A percentile compares a stretch with the other conserved stretches of the same genome.
Evolutionary conservation across 2,113 vertebrate species (phyloP).

Genomic region (Gobius niger): DNA sequence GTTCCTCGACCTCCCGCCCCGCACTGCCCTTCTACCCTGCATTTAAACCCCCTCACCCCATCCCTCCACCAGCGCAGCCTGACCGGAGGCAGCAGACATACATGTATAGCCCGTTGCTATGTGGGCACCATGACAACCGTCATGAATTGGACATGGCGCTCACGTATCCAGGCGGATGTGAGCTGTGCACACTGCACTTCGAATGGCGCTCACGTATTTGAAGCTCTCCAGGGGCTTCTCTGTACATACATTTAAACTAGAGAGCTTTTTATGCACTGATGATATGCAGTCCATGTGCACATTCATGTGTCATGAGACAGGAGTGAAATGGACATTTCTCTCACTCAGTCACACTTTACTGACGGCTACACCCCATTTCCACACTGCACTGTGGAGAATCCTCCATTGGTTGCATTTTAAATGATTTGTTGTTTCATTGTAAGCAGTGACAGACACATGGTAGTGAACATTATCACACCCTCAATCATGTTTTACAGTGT

Average conservation of each 20-base stretch:
- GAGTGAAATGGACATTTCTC: slow-evolving; percentile 23
- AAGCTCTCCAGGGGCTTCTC: slow-evolving; percentile 41
- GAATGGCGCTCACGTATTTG: slow-evolving; percentile 66
- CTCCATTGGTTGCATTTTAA: neutral
- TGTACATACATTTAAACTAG: slow-evolving; percentile 41
- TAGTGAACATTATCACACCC: neutral
- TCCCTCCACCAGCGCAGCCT: slow-evolving; percentile 20
- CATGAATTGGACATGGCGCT: slow-evolving; percentile 72
- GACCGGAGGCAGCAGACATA: slow-evolving; percentile 62
- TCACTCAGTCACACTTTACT: slow-evolving; percentile 1
- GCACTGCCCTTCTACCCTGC: slow-evolving; percentile 28
- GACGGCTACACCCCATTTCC: neutral
- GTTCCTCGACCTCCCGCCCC: slow-evolving; percentile 37
- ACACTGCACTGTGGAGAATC: slow-evolving; percentile 1
- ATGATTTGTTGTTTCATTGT: neutral
- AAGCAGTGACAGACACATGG: neutral
- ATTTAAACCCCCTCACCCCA: slow-evolving; percentile 2
- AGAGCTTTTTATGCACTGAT: slow-evolving; percentile 23
- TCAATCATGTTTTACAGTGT: neutral
- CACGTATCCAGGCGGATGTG: slow-evolving; percentile 72
- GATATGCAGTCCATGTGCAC: slow-evolving; percentile 13
- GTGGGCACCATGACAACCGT: slow-evolving; percentile 77
- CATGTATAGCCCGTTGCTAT: slow-evolving; percentile 74
- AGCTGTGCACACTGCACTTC: slow-evolving; percentile 61
- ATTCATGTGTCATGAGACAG: slow-evolving; percentile 13